These are phyloP conservation scores for Caenorhabditis macrosperma DNA, from an alignment of 2,888 invertebrate species.

Conservation along the genomic window DNA sequence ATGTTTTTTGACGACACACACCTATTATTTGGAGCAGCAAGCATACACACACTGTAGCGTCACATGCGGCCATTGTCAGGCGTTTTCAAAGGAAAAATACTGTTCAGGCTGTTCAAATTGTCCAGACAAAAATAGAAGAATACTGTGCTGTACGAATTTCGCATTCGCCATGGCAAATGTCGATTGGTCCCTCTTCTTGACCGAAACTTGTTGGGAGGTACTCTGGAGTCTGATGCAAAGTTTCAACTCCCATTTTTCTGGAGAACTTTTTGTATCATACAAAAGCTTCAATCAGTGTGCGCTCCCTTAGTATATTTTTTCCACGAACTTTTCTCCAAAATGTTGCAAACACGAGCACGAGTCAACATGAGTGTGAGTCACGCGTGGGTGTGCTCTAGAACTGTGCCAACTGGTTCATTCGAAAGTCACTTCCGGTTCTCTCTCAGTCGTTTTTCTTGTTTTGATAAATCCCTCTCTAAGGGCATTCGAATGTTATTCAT, in stretches of 20 bases:
- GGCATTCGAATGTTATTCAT: background rate
- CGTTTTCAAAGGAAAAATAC: constrained; percentile 16
- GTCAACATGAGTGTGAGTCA: constrained; percentile 43
- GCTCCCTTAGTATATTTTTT: background rate
- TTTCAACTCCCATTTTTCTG: too few species aligned
- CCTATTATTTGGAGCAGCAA: constrained; percentile 26
- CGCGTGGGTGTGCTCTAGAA: constrained; percentile 36
- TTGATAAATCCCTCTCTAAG: background rate
- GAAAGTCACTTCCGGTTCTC: too few species aligned
- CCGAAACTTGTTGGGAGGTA: too few species aligned
- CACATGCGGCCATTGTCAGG: constrained; percentile 17
- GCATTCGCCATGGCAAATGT: too few species aligned
- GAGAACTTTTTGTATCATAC: background rate
- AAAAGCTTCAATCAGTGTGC: background rate
- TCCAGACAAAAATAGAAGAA: constrained; percentile 30
- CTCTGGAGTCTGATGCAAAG: background rate
- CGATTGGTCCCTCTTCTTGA: too few species aligned
- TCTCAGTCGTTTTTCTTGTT: background rate
- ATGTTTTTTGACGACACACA: constrained; percentile 49
- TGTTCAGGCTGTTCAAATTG: constrained; percentile 44
- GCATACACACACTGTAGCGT: constrained; percentile 28
- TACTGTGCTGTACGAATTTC: background rate
- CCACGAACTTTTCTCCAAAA: background rate
- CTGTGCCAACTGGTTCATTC: background rate
- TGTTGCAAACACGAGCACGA: background rate